phyloP scores from a whole-genome alignment of 2,888 invertebrate genomes.

The Brenthis daphne region DNA sequence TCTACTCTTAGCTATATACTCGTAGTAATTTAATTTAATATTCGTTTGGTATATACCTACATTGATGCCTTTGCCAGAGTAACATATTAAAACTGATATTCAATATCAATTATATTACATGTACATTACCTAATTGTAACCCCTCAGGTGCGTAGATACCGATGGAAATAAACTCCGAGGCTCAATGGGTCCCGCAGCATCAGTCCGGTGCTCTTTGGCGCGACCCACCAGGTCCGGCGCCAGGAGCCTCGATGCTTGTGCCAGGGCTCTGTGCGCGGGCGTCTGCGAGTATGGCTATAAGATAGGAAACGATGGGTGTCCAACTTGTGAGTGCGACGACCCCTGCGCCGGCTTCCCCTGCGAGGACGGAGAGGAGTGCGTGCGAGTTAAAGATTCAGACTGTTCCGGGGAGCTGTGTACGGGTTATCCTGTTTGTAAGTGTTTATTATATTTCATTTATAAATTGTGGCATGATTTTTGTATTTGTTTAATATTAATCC shows the following conservation, averaged over 20 bases:
- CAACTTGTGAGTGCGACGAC: conserved; percentile 92
- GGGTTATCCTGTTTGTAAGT: conserved; percentile 89
- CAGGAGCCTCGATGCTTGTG: conserved; percentile 83
- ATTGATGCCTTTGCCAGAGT: no score
- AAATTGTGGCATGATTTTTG: no score
- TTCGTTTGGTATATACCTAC: no score
- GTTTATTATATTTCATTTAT: background rate
- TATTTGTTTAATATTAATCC: no score
- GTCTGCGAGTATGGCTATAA: conserved; percentile 94
- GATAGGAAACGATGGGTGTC: conserved; percentile 85
- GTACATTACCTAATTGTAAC: background rate
- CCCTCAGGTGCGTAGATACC: conserved; percentile 86
- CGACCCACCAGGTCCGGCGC: conserved; percentile 67
- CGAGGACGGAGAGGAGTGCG: conserved; percentile 87
- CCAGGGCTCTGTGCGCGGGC: conserved; percentile 88
- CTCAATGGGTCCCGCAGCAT: conserved; percentile 89
- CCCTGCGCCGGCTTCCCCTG: conserved; percentile 91
- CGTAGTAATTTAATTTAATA: no score
- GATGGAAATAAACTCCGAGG: conserved; percentile 89
- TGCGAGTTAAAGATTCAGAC: conserved; percentile 86
- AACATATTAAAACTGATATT: no score
- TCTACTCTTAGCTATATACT: no score
- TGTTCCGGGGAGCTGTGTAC: conserved; percentile 85
- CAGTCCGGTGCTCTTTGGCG: conserved; percentile 83
- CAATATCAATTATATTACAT: no score